Evolutionary conservation across 1,140 invertebrate species (phyloP).

Genomic region (Oryctes rhinoceros): DNA sequence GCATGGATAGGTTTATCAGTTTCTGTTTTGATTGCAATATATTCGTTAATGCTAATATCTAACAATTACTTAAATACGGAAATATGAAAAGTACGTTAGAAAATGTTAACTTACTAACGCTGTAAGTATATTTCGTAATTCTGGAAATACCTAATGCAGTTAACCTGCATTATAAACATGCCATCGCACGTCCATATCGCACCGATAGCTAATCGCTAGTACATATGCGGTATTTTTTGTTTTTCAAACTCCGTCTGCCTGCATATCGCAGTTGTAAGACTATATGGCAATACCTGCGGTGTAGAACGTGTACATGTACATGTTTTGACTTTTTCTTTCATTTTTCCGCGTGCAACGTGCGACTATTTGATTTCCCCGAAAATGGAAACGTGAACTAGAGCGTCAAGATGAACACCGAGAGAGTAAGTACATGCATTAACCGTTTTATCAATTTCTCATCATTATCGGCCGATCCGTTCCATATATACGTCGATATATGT

Average conservation of each 20-base stretch:
- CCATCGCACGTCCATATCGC: neutral
- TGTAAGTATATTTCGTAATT: neutral
- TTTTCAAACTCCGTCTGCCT: neutral
- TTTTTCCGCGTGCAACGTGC: too few relatives aligned
- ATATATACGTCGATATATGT: neutral
- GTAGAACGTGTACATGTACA: neutral
- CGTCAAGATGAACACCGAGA: neutral
- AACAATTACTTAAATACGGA: too few relatives aligned
- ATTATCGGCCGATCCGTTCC: neutral
- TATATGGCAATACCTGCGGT: neutral
- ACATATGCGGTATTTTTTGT: conserved; percentile 1
- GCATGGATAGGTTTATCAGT: too few relatives aligned
- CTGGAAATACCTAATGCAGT: neutral
- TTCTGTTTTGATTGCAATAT: too few relatives aligned
- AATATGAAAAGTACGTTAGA: too few relatives aligned
- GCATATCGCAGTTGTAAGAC: neutral
- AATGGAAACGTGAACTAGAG: too few relatives aligned
- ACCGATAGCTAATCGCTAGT: conserved; percentile 20
- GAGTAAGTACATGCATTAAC: neutral
- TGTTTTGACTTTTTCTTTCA: too few relatives aligned
- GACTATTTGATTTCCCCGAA: too few relatives aligned
- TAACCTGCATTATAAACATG: neutral
- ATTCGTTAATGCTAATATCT: too few relatives aligned
- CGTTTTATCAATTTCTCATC: conserved; percentile 13
- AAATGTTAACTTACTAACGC: neutral